Evolutionary conservation across 2,888 invertebrate genomes (phyloP).

Genomic region (Lycocerus yunnanus): DNA sequence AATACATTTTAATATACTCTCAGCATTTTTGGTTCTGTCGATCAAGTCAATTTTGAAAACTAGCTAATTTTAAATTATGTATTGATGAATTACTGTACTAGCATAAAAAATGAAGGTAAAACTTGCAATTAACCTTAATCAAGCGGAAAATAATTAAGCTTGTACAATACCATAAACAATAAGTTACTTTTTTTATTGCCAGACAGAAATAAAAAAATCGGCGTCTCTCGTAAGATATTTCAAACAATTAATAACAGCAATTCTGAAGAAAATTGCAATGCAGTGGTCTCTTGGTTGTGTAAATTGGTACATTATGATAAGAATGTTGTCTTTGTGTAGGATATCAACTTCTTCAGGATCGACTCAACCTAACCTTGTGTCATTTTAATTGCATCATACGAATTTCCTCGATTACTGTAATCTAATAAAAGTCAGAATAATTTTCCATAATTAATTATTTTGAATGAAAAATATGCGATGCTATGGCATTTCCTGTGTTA

Average conservation of each 20-base stretch:
- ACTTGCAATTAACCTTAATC: not conserved
- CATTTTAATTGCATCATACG: constrained; percentile 19
- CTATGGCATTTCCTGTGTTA: constrained; percentile 13
- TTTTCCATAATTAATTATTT: constrained; percentile 4
- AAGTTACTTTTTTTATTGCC: constrained; percentile 2
- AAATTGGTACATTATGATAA: constrained; percentile 28
- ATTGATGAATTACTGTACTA: too few relatives aligned
- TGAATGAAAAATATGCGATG: not conserved
- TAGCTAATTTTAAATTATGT: not conserved
- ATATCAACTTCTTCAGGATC: constrained; percentile 6
- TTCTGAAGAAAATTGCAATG: constrained; percentile 21
- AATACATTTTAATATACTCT: too few relatives aligned
- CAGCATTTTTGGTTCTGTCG: too few relatives aligned
- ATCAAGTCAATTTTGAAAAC: too few relatives aligned
- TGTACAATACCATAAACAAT: not conserved
- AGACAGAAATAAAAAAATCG: constrained; percentile 22
- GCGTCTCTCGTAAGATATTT: constrained; percentile 20
- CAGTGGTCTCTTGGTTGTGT: constrained; percentile 17
- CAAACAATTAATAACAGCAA: constrained; percentile 26
- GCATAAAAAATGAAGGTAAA: not conserved
- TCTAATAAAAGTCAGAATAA: constrained; percentile 12
- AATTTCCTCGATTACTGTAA: constrained; percentile 14
- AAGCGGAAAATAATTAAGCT: not conserved
- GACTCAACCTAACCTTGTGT: constrained; percentile 5
- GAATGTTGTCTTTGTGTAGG: constrained; percentile 20